Conservation (phyloP, 1,140 invertebrate species). For the Drosophila biarmipes region DNA sequence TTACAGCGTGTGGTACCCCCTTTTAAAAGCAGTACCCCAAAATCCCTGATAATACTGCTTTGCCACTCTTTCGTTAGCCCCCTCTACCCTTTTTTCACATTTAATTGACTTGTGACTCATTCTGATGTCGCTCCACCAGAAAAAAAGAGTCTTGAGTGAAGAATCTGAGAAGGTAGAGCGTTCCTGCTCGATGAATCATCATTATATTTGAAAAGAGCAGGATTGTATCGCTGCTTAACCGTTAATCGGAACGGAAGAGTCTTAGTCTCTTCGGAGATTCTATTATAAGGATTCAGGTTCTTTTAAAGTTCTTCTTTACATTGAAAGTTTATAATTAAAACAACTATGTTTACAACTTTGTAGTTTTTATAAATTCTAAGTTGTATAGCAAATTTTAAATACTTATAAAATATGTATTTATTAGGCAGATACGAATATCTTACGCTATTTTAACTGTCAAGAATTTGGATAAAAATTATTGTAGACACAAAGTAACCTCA, state of each 20-base stretch:
- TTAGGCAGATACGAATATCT: too few relatives aligned
- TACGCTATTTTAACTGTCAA: too few relatives aligned
- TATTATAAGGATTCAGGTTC: neutral
- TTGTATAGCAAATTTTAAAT: too few relatives aligned
- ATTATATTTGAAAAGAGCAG: neutral
- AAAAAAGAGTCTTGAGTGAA: neutral
- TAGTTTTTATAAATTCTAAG: too few relatives aligned
- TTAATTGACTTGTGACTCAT: conserved; percentile 28
- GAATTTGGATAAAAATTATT: too few relatives aligned
- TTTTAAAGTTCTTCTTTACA: too few relatives aligned
- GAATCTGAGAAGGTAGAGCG: conserved; percentile 25
- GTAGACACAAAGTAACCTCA: neutral
- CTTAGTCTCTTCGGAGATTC: neutral
- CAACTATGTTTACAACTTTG: too few relatives aligned
- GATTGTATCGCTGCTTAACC: conserved; percentile 2
- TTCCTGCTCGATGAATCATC: conserved; percentile 33
- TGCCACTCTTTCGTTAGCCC: neutral
- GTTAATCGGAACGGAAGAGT: conserved; percentile 21
- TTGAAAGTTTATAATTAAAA: too few relatives aligned
- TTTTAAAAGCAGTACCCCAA: neutral
- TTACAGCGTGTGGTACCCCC: neutral
- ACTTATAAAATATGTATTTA: too few relatives aligned
- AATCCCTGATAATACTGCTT: neutral
- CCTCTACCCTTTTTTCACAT: neutral
- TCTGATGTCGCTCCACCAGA: conserved; percentile 3